Percentiles rank a stretch among this genome's conserved stretches.
phyloP scores from a whole-genome alignment of 2,113 vertebrate species.

The Catharus bicknelli region DNA sequence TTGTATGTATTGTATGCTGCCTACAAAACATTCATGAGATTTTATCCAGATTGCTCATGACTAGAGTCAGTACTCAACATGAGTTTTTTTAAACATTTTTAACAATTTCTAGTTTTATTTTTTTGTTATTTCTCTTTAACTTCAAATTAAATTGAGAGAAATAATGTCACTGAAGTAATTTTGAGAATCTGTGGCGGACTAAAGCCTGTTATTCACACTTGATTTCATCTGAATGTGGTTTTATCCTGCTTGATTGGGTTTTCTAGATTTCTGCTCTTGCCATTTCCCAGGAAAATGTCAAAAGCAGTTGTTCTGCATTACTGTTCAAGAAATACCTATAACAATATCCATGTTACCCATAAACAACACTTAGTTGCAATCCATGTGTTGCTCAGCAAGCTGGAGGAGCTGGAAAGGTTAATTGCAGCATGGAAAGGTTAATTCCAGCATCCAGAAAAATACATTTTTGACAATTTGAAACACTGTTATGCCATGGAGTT shows the following conservation, averaged over 20 bases:
- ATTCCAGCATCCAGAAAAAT: background rate
- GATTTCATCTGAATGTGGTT: background rate
- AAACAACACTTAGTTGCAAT: background rate
- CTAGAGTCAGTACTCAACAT: background rate
- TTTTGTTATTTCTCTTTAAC: background rate
- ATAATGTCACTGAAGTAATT: background rate
- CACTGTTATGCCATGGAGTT: accelerated
- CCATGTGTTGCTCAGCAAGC: background rate
- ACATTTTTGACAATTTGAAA: background rate
- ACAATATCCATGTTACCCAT: background rate
- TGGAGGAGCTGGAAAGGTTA: background rate
- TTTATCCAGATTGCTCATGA: background rate
- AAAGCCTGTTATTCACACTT: background rate
- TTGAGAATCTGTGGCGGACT: background rate
- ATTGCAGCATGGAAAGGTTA: background rate
- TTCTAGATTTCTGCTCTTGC: background rate
- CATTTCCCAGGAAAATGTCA: background rate
- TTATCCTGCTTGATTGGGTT: background rate
- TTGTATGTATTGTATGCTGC: background rate
- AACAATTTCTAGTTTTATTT: background rate
- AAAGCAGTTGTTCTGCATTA: background rate
- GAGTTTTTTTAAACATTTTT: accelerated
- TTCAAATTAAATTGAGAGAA: background rate
- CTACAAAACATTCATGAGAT: background rate
- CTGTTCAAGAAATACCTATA: background rate